Conservation (phyloP, 2,113 vertebrate genomes). For the Poecile atricapillus region DNA sequence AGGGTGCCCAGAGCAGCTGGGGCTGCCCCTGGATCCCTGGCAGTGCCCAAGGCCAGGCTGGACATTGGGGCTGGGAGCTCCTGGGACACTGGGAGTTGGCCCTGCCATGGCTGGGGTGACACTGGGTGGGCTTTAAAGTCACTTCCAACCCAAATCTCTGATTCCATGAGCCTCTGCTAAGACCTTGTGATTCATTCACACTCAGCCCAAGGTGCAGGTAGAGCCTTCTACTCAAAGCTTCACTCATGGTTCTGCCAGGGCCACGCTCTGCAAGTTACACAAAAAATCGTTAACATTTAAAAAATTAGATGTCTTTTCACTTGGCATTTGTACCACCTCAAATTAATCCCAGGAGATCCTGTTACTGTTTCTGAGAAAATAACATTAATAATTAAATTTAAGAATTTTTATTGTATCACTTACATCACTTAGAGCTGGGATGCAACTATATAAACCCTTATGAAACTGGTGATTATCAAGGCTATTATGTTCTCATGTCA, state of each 20-base stretch:
- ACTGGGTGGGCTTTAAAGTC: accelerated
- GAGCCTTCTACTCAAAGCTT: background rate
- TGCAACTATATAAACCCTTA: background rate
- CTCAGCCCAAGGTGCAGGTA: background rate
- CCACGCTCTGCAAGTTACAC: background rate
- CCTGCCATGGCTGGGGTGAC: background rate
- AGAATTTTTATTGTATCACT: background rate
- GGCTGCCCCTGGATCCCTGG: background rate
- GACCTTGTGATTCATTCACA: background rate
- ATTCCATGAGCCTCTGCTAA: background rate
- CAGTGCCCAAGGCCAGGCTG: accelerated
- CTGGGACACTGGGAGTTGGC: accelerated
- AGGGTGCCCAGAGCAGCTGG: background rate
- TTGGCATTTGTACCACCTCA: background rate
- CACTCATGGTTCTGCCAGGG: background rate
- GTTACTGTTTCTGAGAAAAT: background rate
- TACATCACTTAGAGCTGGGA: background rate
- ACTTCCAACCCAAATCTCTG: background rate
- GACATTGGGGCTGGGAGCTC: accelerated
- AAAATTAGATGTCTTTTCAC: background rate
- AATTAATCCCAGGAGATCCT: background rate
- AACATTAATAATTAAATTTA: background rate
- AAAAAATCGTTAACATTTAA: background rate
- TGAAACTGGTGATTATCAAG: background rate
- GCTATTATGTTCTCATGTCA: background rate